phyloP scores from a whole-genome alignment of 2,888 invertebrate genomes.

The Oconnorella tubifera region DNA sequence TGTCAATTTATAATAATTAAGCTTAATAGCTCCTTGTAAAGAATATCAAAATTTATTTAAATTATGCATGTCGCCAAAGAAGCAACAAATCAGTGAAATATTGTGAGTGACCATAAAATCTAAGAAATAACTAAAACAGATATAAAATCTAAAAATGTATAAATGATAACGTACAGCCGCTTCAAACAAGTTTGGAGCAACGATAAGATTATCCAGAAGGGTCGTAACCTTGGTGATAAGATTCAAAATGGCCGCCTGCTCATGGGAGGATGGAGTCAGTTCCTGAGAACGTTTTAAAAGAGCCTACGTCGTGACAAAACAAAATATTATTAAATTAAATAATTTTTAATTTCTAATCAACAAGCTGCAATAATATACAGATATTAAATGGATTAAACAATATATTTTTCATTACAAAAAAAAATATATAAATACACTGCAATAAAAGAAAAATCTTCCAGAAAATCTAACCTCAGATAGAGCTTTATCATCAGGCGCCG shows the following conservation, averaged over 20 bases:
- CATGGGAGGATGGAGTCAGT: slow-evolving; percentile 81
- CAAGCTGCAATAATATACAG: neutral
- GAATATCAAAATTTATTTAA: too few relatives aligned
- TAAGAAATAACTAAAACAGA: too few relatives aligned
- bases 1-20: neutral
- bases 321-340: neutral
- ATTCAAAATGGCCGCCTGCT: slow-evolving; percentile 87
- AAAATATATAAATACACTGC: neutral
- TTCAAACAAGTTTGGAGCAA: slow-evolving; percentile 72
- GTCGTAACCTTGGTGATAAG: slow-evolving; percentile 92
- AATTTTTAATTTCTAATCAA: neutral
- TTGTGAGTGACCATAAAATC: too few relatives aligned
- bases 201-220: slow-evolving; percentile 87
- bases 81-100: too few relatives aligned
- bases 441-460: too few relatives aligned
- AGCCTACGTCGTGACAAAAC: slow-evolving; percentile 66
- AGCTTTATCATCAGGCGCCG: slow-evolving; percentile 76
- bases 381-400: neutral
- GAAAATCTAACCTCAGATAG: slow-evolving; percentile 79
- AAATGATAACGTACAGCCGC: slow-evolving; percentile 25
- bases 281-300: slow-evolving; percentile 87
- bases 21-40: neutral
- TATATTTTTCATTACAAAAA: neutral
- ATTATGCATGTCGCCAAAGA: too few relatives aligned
- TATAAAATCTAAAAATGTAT: neutral